Percentiles rank a stretch among this genome's conserved stretches.
Conservation (phyloP, 2,888 invertebrate genomes). For the Drosophila prolongata region DNA sequence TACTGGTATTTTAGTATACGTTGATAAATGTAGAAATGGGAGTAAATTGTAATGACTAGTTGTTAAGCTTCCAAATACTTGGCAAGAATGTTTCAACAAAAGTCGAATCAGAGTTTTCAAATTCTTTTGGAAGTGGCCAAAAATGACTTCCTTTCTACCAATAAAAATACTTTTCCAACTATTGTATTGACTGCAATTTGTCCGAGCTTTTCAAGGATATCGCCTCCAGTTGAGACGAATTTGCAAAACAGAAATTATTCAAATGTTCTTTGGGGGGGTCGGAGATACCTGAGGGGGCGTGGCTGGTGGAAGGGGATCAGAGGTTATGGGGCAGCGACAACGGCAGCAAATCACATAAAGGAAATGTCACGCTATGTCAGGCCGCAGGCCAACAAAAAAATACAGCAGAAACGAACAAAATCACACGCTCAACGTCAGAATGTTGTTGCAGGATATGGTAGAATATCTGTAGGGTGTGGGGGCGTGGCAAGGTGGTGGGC, state of each 20-base stretch:
- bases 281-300: background rate
- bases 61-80: background rate
- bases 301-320: slow-evolving; percentile 4
- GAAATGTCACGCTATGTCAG: slow-evolving; percentile 75
- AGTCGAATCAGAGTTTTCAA: background rate
- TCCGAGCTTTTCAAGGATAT: slow-evolving; percentile 41
- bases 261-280: slow-evolving; percentile 36
- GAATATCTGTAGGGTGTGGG: slow-evolving; percentile 21
- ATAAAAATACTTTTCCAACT: slow-evolving; percentile 45
- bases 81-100: background rate
- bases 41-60: too few relatives aligned
- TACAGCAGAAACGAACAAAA: slow-evolving; percentile 30
- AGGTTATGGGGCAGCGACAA: slow-evolving; percentile 29
- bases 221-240: slow-evolving; percentile 32
- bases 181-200: slow-evolving; percentile 49
- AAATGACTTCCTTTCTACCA: background rate
- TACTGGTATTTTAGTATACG: too few relatives aligned
- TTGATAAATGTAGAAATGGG: too few relatives aligned
- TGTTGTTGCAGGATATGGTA: slow-evolving; percentile 39
- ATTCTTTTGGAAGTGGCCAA: background rate
- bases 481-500: slow-evolving; percentile 6
- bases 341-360: slow-evolving; percentile 69
- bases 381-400: slow-evolving; percentile 41
- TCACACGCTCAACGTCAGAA: slow-evolving; percentile 38
- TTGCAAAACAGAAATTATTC: slow-evolving; percentile 60